These are phyloP conservation scores for Anoura caudifer DNA, from an alignment of 2,113 vertebrate genomes.

Conservation along the genomic window DNA sequence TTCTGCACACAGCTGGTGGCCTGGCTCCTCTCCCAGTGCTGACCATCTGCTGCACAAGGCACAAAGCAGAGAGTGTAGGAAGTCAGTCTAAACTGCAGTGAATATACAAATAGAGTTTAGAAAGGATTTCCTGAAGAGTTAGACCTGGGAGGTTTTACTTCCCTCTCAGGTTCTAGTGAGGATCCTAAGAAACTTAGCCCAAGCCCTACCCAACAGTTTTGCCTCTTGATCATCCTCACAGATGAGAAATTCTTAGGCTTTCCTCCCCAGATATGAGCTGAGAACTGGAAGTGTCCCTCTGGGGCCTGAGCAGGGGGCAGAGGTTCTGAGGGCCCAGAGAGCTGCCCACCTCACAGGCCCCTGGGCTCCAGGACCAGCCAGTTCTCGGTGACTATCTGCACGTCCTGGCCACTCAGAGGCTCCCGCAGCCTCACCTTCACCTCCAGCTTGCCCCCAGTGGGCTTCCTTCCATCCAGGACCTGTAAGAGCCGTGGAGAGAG, in stretches of 20 bases:
- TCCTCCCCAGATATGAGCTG: not conserved
- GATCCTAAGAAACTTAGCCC: not conserved
- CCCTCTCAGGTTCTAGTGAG: not conserved
- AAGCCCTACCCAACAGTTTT: not conserved
- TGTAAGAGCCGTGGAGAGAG: constrained; percentile 63
- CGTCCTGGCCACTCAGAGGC: constrained; percentile 92
- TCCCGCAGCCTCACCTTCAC: constrained; percentile 93
- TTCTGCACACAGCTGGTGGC: not conserved
- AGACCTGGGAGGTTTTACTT: not conserved
- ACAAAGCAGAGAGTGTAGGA: not conserved
- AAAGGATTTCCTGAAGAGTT: not conserved
- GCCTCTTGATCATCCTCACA: not conserved
- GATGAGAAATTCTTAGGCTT: not conserved
- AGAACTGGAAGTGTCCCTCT: not conserved
- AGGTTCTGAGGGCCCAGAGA: not conserved
- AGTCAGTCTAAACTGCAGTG: not conserved
- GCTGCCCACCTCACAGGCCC: constrained; percentile 61
- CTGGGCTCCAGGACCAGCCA: constrained; percentile 92
- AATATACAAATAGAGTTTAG: not conserved
- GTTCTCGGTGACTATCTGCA: constrained; percentile 90
- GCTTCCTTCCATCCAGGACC: constrained; percentile 95
- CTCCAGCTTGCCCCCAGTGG: constrained; percentile 94
- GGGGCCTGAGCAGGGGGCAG: not conserved
- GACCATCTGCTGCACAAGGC: not conserved
- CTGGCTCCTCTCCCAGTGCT: not conserved